A percentile compares a stretch with the other conserved stretches of the same genome.
phyloP scores from a whole-genome alignment of 2,113 vertebrate species.

The Monopterus albus region DNA sequence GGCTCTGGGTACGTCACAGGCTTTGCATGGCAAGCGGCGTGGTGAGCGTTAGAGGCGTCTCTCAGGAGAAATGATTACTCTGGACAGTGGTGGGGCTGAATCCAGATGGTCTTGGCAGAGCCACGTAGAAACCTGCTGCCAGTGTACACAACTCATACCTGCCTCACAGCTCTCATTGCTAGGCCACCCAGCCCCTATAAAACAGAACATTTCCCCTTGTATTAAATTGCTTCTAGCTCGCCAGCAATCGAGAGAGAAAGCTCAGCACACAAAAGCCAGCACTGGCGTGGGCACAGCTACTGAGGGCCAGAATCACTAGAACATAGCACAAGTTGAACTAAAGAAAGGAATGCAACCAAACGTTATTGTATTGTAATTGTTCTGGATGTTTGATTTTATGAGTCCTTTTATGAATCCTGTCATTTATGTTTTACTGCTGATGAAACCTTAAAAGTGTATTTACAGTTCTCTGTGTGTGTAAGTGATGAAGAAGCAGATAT shows the following conservation, averaged over 20 bases:
- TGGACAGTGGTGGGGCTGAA: constrained; percentile 59
- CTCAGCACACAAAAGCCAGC: constrained; percentile 22
- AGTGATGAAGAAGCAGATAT: constrained; percentile 6
- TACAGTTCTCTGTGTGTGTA: background rate
- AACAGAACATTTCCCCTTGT: constrained; percentile 28
- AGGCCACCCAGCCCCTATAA: constrained; percentile 39
- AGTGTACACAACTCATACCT: constrained; percentile 59
- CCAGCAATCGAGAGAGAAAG: constrained; percentile 26
- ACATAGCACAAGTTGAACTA: constrained; percentile 17
- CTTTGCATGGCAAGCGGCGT: constrained; percentile 25
- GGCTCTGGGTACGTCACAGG: background rate
- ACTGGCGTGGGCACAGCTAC: background rate
- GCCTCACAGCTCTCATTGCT: constrained; percentile 22
- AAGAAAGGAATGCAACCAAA: constrained; percentile 5
- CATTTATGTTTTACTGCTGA: background rate
- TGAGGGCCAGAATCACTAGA: background rate
- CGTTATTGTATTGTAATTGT: constrained; percentile 22
- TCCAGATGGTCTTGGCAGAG: constrained; percentile 72
- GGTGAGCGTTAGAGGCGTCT: constrained; percentile 37
- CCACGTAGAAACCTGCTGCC: constrained; percentile 47
- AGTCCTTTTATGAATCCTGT: background rate
- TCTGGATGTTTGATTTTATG: background rate
- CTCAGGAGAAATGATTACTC: constrained; percentile 70
- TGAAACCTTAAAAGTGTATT: background rate
- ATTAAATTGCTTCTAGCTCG: constrained; percentile 30